Percentiles rank a stretch among this genome's conserved stretches.
phyloP scores from a whole-genome alignment of 2,888 invertebrate species.

The Eupithecia centaureata region DNA sequence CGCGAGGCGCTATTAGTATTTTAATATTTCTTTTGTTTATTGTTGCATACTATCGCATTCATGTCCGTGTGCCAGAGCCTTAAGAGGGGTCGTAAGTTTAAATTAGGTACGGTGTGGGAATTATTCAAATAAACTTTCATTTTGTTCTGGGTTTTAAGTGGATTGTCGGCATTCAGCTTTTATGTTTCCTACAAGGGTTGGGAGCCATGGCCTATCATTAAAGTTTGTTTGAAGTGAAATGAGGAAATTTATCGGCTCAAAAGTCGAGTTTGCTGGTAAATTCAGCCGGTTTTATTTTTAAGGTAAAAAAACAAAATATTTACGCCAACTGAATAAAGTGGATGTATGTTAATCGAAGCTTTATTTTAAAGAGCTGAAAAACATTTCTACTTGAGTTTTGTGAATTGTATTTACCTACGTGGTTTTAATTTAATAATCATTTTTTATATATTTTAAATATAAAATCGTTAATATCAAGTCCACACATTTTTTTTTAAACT shows the following conservation, averaged over 20 bases:
- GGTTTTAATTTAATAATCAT: no score
- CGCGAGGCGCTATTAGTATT: no score
- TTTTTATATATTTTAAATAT: no score
- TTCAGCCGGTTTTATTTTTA: background rate
- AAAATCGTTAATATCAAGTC: no score
- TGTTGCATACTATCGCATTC: background rate
- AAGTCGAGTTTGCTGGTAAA: slow-evolving; percentile 4
- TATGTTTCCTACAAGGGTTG: slow-evolving; percentile 25
- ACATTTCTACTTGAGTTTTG: background rate
- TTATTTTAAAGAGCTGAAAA: background rate
- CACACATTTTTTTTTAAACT: no score
- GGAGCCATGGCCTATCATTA: slow-evolving; percentile 21
- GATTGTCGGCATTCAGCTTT: slow-evolving; percentile 27
- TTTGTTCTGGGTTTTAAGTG: slow-evolving; percentile 30
- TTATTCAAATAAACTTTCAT: slow-evolving; percentile 36
- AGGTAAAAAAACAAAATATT: background rate
- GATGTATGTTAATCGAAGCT: background rate
- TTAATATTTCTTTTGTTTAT: no score
- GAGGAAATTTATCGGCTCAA: slow-evolving; percentile 18
- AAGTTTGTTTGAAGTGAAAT: slow-evolving; percentile 16
- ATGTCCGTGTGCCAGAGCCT: background rate
- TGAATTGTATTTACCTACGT: no score
- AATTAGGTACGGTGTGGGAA: slow-evolving; percentile 33
- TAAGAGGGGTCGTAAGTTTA: slow-evolving; percentile 32
- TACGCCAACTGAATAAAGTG: background rate